phyloP scores from a whole-genome alignment of 2,888 invertebrate species.

The Camponotus fellah region DNA sequence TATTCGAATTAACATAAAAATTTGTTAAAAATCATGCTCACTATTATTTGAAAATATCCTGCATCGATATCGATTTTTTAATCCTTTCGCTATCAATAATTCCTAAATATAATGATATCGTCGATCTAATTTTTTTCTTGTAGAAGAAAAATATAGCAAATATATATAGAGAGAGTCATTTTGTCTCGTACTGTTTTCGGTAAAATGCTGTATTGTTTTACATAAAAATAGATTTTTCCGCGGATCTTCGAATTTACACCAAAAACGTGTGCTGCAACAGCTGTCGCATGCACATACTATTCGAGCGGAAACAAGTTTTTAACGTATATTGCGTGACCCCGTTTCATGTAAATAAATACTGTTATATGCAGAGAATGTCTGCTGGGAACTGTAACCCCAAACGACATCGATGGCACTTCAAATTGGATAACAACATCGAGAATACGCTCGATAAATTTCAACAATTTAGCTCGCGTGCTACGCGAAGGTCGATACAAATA shows the following conservation, averaged over 20 bases:
- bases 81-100: not conserved
- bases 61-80: not conserved
- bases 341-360: slow-evolving; percentile 42
- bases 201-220: slow-evolving; percentile 31
- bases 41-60: not conserved
- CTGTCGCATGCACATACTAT: slow-evolving; percentile 34
- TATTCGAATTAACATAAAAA: not conserved
- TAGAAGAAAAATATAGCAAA: slow-evolving; percentile 1
- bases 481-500: slow-evolving; percentile 23
- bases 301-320: slow-evolving; percentile 23
- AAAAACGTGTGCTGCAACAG: slow-evolving; percentile 22
- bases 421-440: slow-evolving; percentile 43
- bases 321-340: slow-evolving; percentile 47
- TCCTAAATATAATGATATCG: not conserved
- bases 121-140: not conserved
- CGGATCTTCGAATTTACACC: slow-evolving; percentile 26
- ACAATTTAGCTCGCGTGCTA: not conserved
- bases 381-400: slow-evolving; percentile 28
- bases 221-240: slow-evolving; percentile 39
- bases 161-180: slow-evolving; percentile 25
- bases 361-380: slow-evolving; percentile 45
- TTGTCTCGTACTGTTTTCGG: slow-evolving; percentile 14
- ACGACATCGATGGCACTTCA: slow-evolving; percentile 45
- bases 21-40: not conserved
- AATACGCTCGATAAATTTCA: slow-evolving; percentile 39